Base-by-base conservation (phyloP, 1,140 invertebrate genomes). In the Saccostrea echinata region DNA sequence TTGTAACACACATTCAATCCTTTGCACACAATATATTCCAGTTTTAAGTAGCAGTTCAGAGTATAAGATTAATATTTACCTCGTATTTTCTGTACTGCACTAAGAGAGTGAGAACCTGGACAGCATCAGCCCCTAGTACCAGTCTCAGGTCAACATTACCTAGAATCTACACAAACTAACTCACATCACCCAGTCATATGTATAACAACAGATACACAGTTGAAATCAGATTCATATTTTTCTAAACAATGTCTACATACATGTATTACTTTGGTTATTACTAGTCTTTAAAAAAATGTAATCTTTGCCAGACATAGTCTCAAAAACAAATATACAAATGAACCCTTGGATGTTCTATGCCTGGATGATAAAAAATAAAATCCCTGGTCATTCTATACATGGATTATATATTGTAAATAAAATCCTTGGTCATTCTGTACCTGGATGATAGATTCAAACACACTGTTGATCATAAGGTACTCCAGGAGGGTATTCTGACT, bases 81-180 rank as follows among this genome's bases (percentile, higher is more conserved):
- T 99, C 98, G 93, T 99, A 97, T 95, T 99, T 99, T 91, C 98
- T 97, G 94, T 99, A 99, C 95, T 99, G 99, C 16, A 99, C 97
- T 93, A 99, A 95, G 90, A 99, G 96, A 68, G 98, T 98, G n/a
- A 99, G 94, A 6, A 99, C 95, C 64, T 99, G 95, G 11, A 99
- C 97, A 55, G 97, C 97, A 95, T 99, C 97, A 94, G 97, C 97
- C 4, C 98, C 98, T 94, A 97, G 97, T 85, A 93, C 90, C 91
- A 96, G 96, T 84, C 97, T 95, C 30, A 96, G 96, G 76, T 96
- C 94, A 1, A 96, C 96, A 92, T 97, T 96, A 92, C 96, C 96
- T 12, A 98, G 93, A 86, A 98, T 95, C 96, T 97, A 92, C 12
- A 52, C 4, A 6, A 1, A 51, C 12, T 21, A 51, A n/a, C n/a